A percentile compares a stretch with the other conserved stretches of the same genome.
Evolutionary conservation across 2,797 vertebrate species (phyloP).

Genomic region (Delichon dasypus): DNA sequence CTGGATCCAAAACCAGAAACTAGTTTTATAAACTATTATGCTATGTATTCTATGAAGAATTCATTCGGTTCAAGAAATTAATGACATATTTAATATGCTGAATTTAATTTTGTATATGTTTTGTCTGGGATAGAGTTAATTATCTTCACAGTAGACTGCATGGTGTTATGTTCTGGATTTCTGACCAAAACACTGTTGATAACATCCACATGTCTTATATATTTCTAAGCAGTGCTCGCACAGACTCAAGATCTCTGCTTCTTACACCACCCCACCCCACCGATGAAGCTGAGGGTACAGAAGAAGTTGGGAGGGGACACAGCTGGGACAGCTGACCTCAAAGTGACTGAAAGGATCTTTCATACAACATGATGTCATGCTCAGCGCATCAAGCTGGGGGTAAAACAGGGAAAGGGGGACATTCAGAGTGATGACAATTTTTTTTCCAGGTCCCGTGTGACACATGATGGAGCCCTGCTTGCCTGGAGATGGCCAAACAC

Average conservation of each 20-base stretch:
- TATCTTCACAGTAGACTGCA: background rate
- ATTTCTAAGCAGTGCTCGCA: background rate
- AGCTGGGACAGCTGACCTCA: background rate
- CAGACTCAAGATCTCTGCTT: background rate
- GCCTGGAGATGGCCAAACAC: background rate
- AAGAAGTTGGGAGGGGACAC: background rate
- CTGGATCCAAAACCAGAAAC: background rate
- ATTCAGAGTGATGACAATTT: background rate
- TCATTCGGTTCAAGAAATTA: background rate
- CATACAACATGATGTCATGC: too few species aligned
- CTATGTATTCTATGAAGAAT: background rate
- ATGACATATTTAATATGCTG: background rate
- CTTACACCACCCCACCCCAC: fast-evolving
- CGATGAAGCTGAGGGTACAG: fast-evolving
- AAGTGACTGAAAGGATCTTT: background rate
- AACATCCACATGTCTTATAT: background rate
- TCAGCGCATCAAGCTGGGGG: background rate
- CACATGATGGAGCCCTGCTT: background rate
- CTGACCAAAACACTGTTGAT: background rate
- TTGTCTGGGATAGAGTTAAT: background rate
- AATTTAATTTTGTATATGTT: background rate
- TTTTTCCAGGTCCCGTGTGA: background rate
- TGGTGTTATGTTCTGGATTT: background rate
- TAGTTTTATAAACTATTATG: background rate
- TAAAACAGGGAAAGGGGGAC: background rate